A percentile compares a stretch with the other conserved stretches of the same genome.
phyloP scores from a whole-genome alignment of 37 sponge, comb jelly and placozoan genomes.

The Beroe forskalii region DNA sequence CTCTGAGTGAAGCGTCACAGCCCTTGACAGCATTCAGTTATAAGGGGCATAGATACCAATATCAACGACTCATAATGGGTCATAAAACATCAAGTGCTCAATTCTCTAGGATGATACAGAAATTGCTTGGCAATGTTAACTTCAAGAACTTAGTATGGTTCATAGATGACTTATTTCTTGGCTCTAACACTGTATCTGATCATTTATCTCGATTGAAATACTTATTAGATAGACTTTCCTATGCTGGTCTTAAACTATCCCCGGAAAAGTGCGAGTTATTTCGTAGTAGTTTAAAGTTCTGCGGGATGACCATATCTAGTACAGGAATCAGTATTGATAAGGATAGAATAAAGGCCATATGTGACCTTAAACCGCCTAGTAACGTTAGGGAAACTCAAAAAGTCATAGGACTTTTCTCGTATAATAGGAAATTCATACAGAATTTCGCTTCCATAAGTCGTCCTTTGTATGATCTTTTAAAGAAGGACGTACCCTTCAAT shows the following conservation, averaged over 20 bases:
- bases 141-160: background rate
- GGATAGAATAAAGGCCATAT: background rate
- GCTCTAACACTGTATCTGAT: background rate
- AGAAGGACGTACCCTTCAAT: background rate
- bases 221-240: background rate
- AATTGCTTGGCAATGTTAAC: background rate
- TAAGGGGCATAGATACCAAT: background rate
- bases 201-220: background rate
- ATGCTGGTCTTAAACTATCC: background rate
- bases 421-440: background rate
- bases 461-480: background rate
- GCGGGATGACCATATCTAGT: background rate
- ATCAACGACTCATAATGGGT: background rate
- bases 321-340: background rate
- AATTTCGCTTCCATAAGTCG: background rate
- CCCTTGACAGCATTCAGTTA: background rate
- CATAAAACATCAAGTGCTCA: background rate
- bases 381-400: background rate
- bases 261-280: background rate
- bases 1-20: background rate
- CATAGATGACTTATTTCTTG: background rate
- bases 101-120: background rate
- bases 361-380: background rate
- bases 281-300: background rate
- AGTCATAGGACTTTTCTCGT: background rate